phyloP scores from a whole-genome alignment of 2,113 vertebrate genomes.

The Butastur rufipennis region DNA sequence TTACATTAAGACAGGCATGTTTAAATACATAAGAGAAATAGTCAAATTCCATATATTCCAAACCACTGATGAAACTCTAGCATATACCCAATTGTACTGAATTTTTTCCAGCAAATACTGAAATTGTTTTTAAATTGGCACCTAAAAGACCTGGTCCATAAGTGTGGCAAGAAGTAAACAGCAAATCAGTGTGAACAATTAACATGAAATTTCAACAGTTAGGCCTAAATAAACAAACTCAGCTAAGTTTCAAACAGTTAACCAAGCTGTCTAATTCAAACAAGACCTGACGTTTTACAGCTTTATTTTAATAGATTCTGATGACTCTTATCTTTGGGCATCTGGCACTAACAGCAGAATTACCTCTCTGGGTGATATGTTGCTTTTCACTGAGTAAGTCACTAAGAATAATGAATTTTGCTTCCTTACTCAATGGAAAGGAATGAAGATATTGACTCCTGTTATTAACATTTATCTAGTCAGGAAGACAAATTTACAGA shows the following conservation, averaged over 20 bases:
- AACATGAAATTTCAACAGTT: neutral
- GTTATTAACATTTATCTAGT: neutral
- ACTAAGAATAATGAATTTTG: neutral
- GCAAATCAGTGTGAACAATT: neutral
- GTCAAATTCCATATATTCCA: neutral
- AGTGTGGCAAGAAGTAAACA: neutral
- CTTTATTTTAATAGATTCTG: neutral
- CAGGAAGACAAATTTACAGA: neutral
- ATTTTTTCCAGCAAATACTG: neutral
- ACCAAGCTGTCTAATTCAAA: constrained; percentile 8
- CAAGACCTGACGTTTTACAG: neutral
- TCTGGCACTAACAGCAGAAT: neutral
- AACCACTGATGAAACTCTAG: neutral
- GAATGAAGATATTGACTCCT: neutral
- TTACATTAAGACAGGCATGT: neutral
- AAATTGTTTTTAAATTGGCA: neutral
- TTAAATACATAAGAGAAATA: neutral
- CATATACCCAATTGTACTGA: neutral
- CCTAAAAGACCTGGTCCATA: neutral
- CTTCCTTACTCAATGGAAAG: neutral
- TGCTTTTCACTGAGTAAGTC: neutral
- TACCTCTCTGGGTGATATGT: neutral
- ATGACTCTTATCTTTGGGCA: neutral
- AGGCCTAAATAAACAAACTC: neutral
- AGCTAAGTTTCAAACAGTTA: neutral